Conservation (phyloP, 2,888 invertebrate genomes). For the Himalopsyche anomala region DNA sequence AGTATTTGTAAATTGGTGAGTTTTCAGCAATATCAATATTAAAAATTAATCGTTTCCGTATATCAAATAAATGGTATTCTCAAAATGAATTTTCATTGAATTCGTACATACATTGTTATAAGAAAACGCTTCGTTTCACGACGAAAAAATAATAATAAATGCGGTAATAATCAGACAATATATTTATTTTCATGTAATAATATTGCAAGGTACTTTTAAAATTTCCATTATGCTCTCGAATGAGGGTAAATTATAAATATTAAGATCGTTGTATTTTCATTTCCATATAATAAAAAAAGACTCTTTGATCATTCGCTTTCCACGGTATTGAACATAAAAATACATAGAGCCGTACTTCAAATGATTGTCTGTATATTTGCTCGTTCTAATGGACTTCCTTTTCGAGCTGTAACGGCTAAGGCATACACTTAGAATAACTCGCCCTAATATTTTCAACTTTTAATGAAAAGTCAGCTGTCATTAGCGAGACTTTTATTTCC, state of each 20-base stretch:
- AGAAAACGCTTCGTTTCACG: too few species aligned
- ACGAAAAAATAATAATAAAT: too few species aligned
- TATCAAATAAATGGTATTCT: too few species aligned
- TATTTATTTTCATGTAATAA: not conserved
- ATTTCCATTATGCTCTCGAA: not conserved
- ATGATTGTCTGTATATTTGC: conserved; percentile 21
- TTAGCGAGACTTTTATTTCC: conserved; percentile 15
- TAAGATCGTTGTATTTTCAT: not conserved
- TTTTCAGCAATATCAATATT: too few species aligned
- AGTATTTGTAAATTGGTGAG: too few species aligned
- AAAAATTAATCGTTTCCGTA: too few species aligned
- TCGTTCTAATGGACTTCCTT: conserved; percentile 20
- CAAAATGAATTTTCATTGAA: too few species aligned
- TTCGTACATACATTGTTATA: too few species aligned
- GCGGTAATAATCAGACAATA: too few species aligned
- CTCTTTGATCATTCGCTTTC: conserved; percentile 3
- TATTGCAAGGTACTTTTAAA: not conserved
- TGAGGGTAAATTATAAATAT: not conserved
- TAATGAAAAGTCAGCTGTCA: conserved; percentile 27
- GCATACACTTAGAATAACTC: not conserved
- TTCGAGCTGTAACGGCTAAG: not conserved
- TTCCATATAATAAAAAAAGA: not conserved
- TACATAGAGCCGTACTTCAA: not conserved
- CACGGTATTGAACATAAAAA: conserved; percentile 22
- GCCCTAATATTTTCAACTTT: conserved; percentile 24